A percentile compares a stretch with the other conserved stretches of the same genome.
Evolutionary conservation across 1,140 invertebrate genomes (phyloP).

Genomic region (Lamellibrachia luymesi): DNA sequence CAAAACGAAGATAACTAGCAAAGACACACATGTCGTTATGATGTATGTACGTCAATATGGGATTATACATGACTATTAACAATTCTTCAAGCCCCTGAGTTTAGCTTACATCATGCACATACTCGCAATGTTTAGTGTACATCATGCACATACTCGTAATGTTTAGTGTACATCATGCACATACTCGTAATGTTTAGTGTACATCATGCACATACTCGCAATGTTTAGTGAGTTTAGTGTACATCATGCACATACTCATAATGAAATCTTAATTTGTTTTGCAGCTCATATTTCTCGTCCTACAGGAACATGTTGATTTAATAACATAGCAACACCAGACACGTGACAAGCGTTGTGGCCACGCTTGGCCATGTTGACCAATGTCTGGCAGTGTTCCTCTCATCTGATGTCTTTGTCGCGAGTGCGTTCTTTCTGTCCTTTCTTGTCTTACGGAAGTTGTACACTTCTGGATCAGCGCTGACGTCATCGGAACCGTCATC

Average conservation of each 20-base stretch:
- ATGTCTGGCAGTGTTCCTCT: background rate
- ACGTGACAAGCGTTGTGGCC: background rate
- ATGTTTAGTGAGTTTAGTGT: background rate
- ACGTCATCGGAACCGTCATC: background rate
- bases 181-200: background rate
- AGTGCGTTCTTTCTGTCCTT: background rate
- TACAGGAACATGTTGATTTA: background rate
- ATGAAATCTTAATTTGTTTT: background rate
- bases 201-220: background rate
- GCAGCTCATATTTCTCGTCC: background rate
- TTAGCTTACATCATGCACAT: no score
- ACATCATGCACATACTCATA: background rate
- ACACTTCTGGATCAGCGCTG: background rate
- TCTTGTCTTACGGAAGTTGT: background rate
- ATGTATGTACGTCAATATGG: no score
- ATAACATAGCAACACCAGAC: background rate
- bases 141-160: background rate
- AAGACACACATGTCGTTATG: no score
- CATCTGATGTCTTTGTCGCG: background rate
- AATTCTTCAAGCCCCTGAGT: no score
- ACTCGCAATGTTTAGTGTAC: background rate
- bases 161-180: no score
- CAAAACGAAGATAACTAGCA: no score
- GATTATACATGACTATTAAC: no score
- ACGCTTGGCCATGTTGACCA: background rate